phyloP scores from a whole-genome alignment of 1,140 invertebrate genomes.

The Drosophila miranda region DNA sequence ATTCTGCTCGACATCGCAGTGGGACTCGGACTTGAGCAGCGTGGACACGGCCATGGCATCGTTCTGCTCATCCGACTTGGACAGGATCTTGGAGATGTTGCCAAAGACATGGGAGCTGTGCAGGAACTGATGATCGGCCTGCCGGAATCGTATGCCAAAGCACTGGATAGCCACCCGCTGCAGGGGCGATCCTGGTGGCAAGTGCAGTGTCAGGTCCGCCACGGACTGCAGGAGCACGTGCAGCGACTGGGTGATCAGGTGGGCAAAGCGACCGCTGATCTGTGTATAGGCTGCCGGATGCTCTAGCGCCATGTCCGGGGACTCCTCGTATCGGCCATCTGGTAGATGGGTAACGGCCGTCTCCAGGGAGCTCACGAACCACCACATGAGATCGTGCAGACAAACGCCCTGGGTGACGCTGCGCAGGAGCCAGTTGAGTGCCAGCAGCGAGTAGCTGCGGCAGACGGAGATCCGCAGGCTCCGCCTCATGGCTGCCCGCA shows the following conservation, averaged over 20 bases:
- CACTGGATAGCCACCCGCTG: constrained; percentile 96
- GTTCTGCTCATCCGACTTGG: constrained; percentile 92
- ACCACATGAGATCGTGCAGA: constrained; percentile 97
- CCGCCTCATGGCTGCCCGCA: constrained; percentile 92
- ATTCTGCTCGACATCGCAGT: constrained; percentile 65
- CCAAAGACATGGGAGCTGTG: constrained; percentile 97
- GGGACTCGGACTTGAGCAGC: constrained; percentile 28
- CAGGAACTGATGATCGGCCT: constrained; percentile 95
- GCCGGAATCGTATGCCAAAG: constrained; percentile 94
- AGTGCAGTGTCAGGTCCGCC: constrained; percentile 94
- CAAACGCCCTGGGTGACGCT: constrained; percentile 95
- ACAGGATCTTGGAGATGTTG: constrained; percentile 97
- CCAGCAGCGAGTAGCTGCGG: constrained; percentile 91
- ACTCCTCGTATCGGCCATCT: constrained; percentile 65
- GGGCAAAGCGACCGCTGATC: constrained; percentile 90
- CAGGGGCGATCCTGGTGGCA: constrained; percentile 93
- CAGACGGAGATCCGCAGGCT: constrained; percentile 92
- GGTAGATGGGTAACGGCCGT: constrained; percentile 76
- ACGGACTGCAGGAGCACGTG: constrained; percentile 95
- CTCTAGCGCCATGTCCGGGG: constrained; percentile 86
- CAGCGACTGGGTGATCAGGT: constrained; percentile 91
- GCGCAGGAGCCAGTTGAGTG: constrained; percentile 96
- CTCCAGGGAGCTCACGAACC: constrained; percentile 92
- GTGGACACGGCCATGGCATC: constrained; percentile 80
- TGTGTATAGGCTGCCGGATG: constrained; percentile 92